phyloP scores from a whole-genome alignment of 2,113 vertebrate genomes.

The Zosterops pallidus region DNA sequence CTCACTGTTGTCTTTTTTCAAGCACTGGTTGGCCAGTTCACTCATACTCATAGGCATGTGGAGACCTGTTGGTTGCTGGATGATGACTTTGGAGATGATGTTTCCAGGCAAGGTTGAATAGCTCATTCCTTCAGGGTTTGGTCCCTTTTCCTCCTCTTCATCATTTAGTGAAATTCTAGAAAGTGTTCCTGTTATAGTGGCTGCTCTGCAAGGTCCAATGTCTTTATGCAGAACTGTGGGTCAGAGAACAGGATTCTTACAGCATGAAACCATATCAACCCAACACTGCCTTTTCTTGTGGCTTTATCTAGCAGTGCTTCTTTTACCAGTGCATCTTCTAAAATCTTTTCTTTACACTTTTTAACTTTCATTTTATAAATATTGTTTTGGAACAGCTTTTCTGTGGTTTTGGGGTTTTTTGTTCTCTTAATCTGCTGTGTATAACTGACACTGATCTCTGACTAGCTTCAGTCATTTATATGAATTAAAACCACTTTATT shows the following conservation, averaged over 20 bases:
- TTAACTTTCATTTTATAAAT: neutral
- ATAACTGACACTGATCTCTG: neutral
- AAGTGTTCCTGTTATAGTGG: slow-evolving; percentile 95
- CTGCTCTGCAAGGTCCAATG: slow-evolving; percentile 93
- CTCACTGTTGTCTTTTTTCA: slow-evolving; percentile 87
- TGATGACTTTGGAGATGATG: slow-evolving; percentile 98
- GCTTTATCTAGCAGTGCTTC: neutral
- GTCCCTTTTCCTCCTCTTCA: slow-evolving; percentile 92
- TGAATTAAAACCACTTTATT: neutral
- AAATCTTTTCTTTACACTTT: neutral
- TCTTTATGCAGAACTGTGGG: slow-evolving; percentile 95
- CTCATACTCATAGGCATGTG: slow-evolving; percentile 93
- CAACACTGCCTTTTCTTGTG: neutral
- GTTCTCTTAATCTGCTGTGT: neutral
- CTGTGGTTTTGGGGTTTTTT: neutral
- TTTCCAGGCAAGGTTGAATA: slow-evolving; percentile 97
- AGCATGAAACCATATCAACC: neutral
- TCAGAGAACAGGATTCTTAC: slow-evolving; percentile 45
- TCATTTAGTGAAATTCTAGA: slow-evolving; percentile 98
- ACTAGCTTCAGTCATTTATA: neutral
- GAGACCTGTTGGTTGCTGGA: slow-evolving; percentile 92
- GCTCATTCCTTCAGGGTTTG: slow-evolving; percentile 89
- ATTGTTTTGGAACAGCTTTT: neutral
- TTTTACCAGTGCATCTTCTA: neutral
- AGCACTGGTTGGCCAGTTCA: slow-evolving; percentile 88